These are phyloP conservation scores for Benthosema pterotum DNA, from an alignment of 2,797 vertebrate species.

Conservation along the genomic window DNA sequence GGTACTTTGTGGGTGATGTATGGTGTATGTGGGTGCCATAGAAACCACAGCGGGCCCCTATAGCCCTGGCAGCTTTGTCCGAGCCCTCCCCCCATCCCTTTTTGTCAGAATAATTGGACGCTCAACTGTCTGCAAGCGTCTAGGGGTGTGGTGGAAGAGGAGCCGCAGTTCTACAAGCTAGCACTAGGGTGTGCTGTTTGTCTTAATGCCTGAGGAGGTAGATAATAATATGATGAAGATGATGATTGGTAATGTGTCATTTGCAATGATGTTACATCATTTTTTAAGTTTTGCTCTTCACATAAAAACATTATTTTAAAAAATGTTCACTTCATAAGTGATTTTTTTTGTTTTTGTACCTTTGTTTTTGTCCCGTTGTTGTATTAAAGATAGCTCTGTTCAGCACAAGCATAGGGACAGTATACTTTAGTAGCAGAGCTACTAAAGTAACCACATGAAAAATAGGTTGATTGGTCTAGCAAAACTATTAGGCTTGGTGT, in stretches of 20 bases:
- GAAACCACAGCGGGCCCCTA: slow-evolving; percentile 45
- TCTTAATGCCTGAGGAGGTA: slow-evolving; percentile 9
- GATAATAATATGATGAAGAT: not conserved
- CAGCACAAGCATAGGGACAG: not conserved
- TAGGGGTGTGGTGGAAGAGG: slow-evolving; percentile 7
- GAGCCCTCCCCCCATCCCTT: slow-evolving; percentile 6
- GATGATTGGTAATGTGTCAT: not conserved
- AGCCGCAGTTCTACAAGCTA: slow-evolving; percentile 29
- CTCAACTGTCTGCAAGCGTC: slow-evolving; percentile 19
- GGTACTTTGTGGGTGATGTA: slow-evolving; percentile 31
- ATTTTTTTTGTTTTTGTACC: slow-evolving; percentile 44
- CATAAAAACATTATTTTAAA: slow-evolving; percentile 4
- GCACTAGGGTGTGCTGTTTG: slow-evolving; percentile 58
- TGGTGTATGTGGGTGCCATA: slow-evolving; percentile 43
- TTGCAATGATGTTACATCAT: not conserved
- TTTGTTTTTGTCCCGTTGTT: slow-evolving; percentile 24
- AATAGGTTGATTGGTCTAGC: not conserved
- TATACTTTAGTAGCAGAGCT: not conserved
- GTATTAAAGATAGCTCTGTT: slow-evolving; percentile 1
- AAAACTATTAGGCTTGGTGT: no score
- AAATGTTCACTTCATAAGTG: slow-evolving; percentile 19
- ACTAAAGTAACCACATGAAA: not conserved
- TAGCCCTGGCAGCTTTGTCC: slow-evolving; percentile 49
- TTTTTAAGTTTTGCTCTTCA: no score
- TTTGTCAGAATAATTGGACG: slow-evolving; percentile 31